Conservation (phyloP, 2,888 invertebrate species). For the Xylota segnis region DNA sequence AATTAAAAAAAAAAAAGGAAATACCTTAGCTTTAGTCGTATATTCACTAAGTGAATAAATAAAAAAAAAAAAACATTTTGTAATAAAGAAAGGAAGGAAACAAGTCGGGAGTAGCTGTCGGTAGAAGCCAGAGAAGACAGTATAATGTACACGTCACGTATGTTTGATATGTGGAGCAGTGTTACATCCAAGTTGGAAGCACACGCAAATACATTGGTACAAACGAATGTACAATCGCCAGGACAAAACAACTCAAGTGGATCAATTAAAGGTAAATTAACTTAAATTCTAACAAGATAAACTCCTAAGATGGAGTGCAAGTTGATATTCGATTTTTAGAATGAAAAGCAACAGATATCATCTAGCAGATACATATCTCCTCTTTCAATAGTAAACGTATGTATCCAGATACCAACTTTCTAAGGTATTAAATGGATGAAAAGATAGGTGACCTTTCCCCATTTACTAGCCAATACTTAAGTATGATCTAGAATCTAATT, state of each 20-base stretch:
- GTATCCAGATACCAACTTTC: too few species aligned
- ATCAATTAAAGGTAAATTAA: constrained; percentile 84
- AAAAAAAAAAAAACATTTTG: constrained; percentile 38
- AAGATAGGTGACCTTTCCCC: too few species aligned
- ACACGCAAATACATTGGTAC: constrained; percentile 84
- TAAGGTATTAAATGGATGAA: too few species aligned
- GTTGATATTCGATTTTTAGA: too few species aligned
- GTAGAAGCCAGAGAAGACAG: constrained; percentile 71
- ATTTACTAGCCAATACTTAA: too few species aligned
- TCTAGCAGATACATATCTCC: too few species aligned
- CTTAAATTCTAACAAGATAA: too few species aligned
- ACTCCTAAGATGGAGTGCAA: too few species aligned
- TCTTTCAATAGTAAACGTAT: too few species aligned
- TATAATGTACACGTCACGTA: constrained; percentile 85
- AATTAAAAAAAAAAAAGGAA: constrained; percentile 36
- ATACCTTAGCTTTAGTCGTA: constrained; percentile 51
- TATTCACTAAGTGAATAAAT: constrained; percentile 63
- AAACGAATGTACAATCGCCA: constrained; percentile 85
- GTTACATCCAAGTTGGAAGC: constrained; percentile 85
- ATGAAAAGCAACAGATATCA: too few species aligned
- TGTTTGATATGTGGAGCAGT: constrained; percentile 85
- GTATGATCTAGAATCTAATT: too few species aligned
- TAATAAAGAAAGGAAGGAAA: neutral
- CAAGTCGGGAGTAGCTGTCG: constrained; percentile 42
- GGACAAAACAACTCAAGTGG: constrained; percentile 85